Evolutionary conservation across 1,140 invertebrate species (phyloP), one percentile per base, ranked within the genome.

Genomic region (Protaetia brevitarsis): DNA sequence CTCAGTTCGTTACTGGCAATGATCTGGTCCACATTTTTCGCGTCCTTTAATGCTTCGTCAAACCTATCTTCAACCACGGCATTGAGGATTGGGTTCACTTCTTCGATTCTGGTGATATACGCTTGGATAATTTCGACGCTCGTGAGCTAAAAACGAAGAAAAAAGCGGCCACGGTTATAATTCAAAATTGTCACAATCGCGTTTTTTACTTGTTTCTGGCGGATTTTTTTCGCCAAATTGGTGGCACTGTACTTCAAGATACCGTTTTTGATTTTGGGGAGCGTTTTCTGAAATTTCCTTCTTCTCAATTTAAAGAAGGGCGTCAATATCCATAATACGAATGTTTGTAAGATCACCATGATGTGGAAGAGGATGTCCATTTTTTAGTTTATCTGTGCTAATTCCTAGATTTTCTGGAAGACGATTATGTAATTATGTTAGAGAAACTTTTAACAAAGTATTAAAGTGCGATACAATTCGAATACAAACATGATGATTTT

Each of bases 61-160:
- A 85, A 92, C 11, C 89, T 79, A 13, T 90, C 82, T 63, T 90
- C 87, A 2, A 91, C 82, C 0, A 93, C 84, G 0, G 88, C 88
- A 78, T 93, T 93, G 2, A 93, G 57, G 1, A 83, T 72, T 1
- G 85, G 83, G 76, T 93, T 88, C 0, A 92, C 87, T 73, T 86
- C 84, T 59, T 82, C 79, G 3, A 91, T 85, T n/a, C 90, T 82
- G 1, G 77, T 75, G 41, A 92, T 88, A 72, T 87, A 92, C 0
- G 83, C 80, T 1, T 76, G 67, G 1, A 91, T 84, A 6, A 92
- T 78, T 37, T 84, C 76, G 72, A 85, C 82, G 31, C 86, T 86
- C 7, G 79, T 81, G 23, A 87, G 69, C 85, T 87, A 71, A 59
- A 59, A 59, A 13, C 13, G 11, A 23, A 23, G 13, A 23, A 23